These are phyloP conservation scores for Stratiomys singularior DNA, from an alignment of 2,888 invertebrate genomes.

Conservation along the genomic window DNA sequence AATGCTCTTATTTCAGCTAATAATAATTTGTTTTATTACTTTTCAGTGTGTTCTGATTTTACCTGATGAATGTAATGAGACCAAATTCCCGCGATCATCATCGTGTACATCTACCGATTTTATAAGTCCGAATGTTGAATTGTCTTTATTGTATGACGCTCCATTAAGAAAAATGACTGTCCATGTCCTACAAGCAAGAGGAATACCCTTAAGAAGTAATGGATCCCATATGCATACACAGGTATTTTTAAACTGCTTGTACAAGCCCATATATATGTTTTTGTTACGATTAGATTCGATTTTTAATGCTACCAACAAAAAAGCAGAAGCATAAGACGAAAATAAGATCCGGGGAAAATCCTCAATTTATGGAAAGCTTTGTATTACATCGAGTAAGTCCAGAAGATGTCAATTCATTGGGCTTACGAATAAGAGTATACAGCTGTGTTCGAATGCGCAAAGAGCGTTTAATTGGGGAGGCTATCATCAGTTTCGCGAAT, in stretches of 20 bases:
- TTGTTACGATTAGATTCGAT: slow-evolving; percentile 76
- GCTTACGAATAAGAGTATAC: slow-evolving; percentile 88
- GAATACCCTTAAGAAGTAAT: slow-evolving; percentile 77
- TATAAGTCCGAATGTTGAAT: slow-evolving; percentile 81
- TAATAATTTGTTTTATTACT: slow-evolving; percentile 3
- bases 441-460: slow-evolving; percentile 93
- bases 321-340: slow-evolving; percentile 96
- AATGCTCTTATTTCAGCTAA: not conserved
- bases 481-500: slow-evolving; percentile 87
- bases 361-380: slow-evolving; percentile 92
- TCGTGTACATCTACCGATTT: slow-evolving; percentile 60
- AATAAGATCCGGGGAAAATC: slow-evolving; percentile 89
- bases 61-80: slow-evolving; percentile 65
- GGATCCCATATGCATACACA: slow-evolving; percentile 77
- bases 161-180: slow-evolving; percentile 93
- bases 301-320: slow-evolving; percentile 88
- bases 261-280: not conserved
- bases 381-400: slow-evolving; percentile 90
- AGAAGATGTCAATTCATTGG: slow-evolving; percentile 94
- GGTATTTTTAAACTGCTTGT: slow-evolving; percentile 62
- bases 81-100: slow-evolving; percentile 61
- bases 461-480: slow-evolving; percentile 91
- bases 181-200: slow-evolving; percentile 87
- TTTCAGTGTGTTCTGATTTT: slow-evolving; percentile 68
- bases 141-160: slow-evolving; percentile 89